These are phyloP conservation scores for Dallia pectoralis DNA, from an alignment of 2,797 vertebrate species.

Conservation along the genomic window DNA sequence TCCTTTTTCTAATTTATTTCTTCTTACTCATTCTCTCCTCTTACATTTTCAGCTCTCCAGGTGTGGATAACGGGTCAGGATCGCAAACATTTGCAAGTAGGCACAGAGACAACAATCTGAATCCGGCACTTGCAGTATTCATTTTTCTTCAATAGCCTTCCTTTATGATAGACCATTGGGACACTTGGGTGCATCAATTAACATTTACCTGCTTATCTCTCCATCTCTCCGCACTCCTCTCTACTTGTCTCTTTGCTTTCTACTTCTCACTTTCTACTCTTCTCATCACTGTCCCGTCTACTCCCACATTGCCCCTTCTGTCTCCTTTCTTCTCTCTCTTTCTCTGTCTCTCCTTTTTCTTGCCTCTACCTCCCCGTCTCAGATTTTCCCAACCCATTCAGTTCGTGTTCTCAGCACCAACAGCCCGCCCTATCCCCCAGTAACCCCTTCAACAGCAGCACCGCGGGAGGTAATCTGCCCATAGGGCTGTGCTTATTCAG, in stretches of 20 bases:
- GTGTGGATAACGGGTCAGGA: slow-evolving; percentile 63
- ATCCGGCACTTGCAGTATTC: background rate
- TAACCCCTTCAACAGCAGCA: slow-evolving; percentile 84
- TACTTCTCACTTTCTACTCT: background rate
- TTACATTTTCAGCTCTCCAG: slow-evolving; percentile 66
- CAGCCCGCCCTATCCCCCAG: slow-evolving; percentile 81
- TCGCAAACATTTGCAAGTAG: slow-evolving; percentile 76
- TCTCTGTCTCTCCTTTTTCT: slow-evolving; percentile 5
- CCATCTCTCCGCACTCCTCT: too few relatives aligned
- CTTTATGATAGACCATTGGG: background rate
- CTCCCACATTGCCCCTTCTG: background rate
- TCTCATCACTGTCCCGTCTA: background rate
- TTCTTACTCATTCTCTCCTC: background rate
- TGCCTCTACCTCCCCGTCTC: slow-evolving; percentile 37
- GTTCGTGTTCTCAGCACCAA: slow-evolving; percentile 50
- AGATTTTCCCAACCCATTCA: slow-evolving; percentile 87
- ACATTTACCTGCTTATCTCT: background rate
- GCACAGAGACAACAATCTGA: slow-evolving; percentile 23
- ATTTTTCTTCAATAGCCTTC: background rate
- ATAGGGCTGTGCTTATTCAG: background rate
- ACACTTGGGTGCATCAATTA: too few relatives aligned
- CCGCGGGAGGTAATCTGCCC: slow-evolving; percentile 74
- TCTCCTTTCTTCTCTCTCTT: slow-evolving; percentile 5
- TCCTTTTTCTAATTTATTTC: slow-evolving; percentile 2
- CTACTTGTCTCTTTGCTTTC: background rate